A percentile compares a stretch with the other conserved stretches of the same genome.
Conservation (phyloP, 1,140 invertebrate species). For the Marisa cornuarietis region DNA sequence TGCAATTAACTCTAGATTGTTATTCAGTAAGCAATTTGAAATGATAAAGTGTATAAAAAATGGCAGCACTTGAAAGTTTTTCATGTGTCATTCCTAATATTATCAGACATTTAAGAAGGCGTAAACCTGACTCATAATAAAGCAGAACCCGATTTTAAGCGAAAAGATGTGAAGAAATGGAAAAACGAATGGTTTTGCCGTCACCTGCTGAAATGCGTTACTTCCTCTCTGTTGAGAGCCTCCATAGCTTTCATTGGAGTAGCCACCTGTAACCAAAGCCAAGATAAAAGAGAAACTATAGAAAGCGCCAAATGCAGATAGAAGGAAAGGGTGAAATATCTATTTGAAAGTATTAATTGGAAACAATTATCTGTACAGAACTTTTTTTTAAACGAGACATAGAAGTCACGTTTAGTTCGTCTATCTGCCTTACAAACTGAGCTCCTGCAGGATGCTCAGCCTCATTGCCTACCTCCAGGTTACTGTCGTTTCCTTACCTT, state of each 20-base stretch:
- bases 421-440: background rate
- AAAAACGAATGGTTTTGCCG: conserved; percentile 5
- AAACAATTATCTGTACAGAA: background rate
- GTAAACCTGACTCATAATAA: no score
- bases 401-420: no score
- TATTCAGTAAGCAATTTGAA: no score
- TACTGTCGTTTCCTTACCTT: background rate
- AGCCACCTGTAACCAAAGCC: background rate
- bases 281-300: no score
- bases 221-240: background rate
- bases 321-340: background rate
- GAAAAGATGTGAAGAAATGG: conserved; percentile 21
- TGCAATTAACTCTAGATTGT: no score
- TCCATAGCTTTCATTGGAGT: conserved; percentile 6
- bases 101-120: no score
- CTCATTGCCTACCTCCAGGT: background rate
- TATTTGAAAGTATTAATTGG: background rate
- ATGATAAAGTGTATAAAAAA: no score
- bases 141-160: no score
- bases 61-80: no score
- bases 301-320: background rate
- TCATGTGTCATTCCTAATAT: no score
- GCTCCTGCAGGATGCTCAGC: background rate
- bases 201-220: conserved; percentile 15
- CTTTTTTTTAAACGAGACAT: background rate